Evolutionary conservation across 2,113 vertebrate species (phyloP).

Genomic region (Butorides virescens): DNA sequence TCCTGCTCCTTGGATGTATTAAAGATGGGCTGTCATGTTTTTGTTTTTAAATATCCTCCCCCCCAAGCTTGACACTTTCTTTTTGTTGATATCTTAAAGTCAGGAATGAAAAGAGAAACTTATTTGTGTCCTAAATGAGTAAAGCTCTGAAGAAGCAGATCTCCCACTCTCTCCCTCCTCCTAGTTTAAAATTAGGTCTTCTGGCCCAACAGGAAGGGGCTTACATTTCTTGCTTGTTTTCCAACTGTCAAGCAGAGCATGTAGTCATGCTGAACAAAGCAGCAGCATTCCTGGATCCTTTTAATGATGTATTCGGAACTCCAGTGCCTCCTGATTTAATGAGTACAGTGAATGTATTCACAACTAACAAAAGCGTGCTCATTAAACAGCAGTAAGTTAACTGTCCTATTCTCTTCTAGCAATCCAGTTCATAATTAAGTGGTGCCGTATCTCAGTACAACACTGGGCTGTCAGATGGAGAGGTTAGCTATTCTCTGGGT

Average conservation of each 20-base stretch:
- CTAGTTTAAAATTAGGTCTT: not conserved
- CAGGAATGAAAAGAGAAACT: not conserved
- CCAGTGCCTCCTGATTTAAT: slow-evolving; percentile 37
- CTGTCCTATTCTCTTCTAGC: slow-evolving; percentile 57
- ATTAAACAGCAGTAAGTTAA: slow-evolving; percentile 64
- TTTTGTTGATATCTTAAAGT: not conserved
- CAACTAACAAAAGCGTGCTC: slow-evolving; percentile 7
- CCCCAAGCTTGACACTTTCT: not conserved
- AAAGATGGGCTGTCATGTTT: not conserved
- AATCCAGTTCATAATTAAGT: slow-evolving; percentile 67
- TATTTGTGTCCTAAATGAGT: not conserved
- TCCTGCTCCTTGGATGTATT: not conserved
- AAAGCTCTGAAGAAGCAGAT: not conserved
- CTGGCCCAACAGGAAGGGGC: not conserved
- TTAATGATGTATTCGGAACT: slow-evolving; percentile 62
- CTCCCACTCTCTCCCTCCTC: not conserved
- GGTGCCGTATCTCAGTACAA: slow-evolving; percentile 24
- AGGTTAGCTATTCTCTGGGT: not conserved
- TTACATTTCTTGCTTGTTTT: not conserved
- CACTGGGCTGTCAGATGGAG: not conserved
- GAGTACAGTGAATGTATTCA: slow-evolving; percentile 63
- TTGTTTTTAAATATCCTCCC: not conserved
- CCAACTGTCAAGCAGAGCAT: not conserved
- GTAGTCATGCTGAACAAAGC: slow-evolving; percentile 3
- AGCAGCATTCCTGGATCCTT: slow-evolving; percentile 43